These are phyloP conservation scores for Parthenolecanium corni DNA, from an alignment of 2,888 invertebrate species.

Conservation along the genomic window DNA sequence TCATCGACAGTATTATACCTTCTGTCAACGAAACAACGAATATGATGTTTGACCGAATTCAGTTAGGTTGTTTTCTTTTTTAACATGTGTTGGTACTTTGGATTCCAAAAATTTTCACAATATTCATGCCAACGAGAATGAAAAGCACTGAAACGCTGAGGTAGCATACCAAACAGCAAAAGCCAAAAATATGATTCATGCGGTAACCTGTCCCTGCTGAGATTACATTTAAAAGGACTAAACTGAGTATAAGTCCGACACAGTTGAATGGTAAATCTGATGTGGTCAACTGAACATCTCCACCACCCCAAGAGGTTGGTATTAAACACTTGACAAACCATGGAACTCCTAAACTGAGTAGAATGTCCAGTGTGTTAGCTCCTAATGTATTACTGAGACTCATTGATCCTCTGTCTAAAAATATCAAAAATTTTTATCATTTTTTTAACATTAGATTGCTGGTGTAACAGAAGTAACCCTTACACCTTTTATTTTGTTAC, in stretches of 20 bases:
- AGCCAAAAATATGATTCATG: constrained; percentile 57
- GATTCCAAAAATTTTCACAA: constrained; percentile 40
- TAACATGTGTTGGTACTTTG: too few relatives aligned
- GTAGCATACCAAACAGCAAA: constrained; percentile 54
- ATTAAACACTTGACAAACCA: constrained; percentile 64
- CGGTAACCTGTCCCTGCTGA: constrained; percentile 56
- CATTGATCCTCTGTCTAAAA: constrained; percentile 67
- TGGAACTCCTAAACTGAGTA: constrained; percentile 69
- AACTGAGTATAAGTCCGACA: constrained; percentile 61
- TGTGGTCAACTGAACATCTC: constrained; percentile 56
- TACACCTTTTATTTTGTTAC: too few relatives aligned
- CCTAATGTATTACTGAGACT: constrained; percentile 78
- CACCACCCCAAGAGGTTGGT: constrained; percentile 39
- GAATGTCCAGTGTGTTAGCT: constrained; percentile 71
- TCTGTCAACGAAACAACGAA: too few relatives aligned
- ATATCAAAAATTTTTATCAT: too few relatives aligned
- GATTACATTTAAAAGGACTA: constrained; percentile 54
- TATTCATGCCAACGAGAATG: constrained; percentile 63
- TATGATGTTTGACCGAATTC: too few relatives aligned
- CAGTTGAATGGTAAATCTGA: constrained; percentile 71
- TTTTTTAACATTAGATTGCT: too few relatives aligned
- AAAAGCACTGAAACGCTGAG: constrained; percentile 59
- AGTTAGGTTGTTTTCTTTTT: too few relatives aligned
- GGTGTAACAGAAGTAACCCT: too few relatives aligned
- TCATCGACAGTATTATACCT: too few relatives aligned